Percentiles rank a stretch among this genome's conserved stretches.
Evolutionary conservation across 2,888 invertebrate genomes (phyloP).

Genomic region (Acanthopleura granulata): DNA sequence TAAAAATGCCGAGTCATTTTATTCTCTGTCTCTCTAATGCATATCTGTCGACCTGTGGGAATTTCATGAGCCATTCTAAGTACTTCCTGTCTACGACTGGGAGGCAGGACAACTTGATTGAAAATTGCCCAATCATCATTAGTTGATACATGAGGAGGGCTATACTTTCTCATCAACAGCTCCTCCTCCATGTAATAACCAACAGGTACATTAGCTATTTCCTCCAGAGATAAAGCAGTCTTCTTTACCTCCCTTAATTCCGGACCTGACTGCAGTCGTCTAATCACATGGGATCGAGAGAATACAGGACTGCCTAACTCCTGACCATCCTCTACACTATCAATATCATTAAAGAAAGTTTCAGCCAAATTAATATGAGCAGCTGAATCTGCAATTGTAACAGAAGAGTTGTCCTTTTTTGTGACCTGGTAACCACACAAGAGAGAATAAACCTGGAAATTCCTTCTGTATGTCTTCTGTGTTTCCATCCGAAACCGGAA

Average conservation of each 20-base stretch:
- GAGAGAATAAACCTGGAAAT: slow-evolving; percentile 2
- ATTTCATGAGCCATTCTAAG: slow-evolving; percentile 14
- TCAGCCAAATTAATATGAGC: not conserved
- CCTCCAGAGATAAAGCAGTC: not conserved
- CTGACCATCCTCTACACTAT: not conserved
- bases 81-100: slow-evolving; percentile 5
- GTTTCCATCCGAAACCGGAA: not conserved
- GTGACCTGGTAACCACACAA: slow-evolving; percentile 16
- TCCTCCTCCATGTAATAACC: slow-evolving; percentile 20
- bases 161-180: slow-evolving; percentile 24
- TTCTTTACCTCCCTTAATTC: not conserved
- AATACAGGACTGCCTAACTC: not conserved
- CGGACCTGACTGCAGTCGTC: not conserved
- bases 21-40: slow-evolving; percentile 8
- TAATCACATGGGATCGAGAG: not conserved
- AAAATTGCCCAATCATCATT: slow-evolving; percentile 14
- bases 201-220: slow-evolving; percentile 14
- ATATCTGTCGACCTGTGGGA: slow-evolving; percentile 21
- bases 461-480: not conserved
- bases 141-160: slow-evolving; percentile 9
- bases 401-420: not conserved
- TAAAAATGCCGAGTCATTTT: slow-evolving; percentile 21
- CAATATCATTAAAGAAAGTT: not conserved
- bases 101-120: slow-evolving; percentile 21
- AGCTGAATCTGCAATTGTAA: too few relatives aligned